These are phyloP conservation scores for Paradoxurus hermaphroditus DNA, from an alignment of 2,113 vertebrate genomes.

Conservation along the genomic window DNA sequence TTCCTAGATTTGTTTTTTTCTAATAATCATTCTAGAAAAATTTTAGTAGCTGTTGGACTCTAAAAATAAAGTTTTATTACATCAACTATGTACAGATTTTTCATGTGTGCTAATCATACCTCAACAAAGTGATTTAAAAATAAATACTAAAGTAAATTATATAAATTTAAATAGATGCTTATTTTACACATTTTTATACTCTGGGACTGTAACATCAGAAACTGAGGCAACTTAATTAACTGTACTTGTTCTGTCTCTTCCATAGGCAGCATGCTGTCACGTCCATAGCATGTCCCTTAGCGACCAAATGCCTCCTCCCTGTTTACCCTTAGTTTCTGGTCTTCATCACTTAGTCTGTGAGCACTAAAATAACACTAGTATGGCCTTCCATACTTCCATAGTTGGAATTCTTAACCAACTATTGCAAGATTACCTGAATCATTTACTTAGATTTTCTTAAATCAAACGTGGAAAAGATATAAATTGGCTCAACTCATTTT, in stretches of 20 bases:
- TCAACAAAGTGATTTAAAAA: neutral
- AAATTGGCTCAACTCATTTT: neutral
- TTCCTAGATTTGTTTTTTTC: neutral
- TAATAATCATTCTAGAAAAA: neutral
- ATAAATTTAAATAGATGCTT: neutral
- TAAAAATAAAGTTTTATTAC: neutral
- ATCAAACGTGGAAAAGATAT: neutral
- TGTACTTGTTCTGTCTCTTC: neutral
- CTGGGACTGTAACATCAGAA: neutral
- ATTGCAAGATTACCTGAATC: neutral
- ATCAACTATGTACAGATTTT: neutral
- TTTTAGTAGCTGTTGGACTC: neutral
- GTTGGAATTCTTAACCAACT: neutral
- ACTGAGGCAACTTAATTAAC: neutral
- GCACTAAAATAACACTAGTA: neutral
- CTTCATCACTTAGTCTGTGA: neutral
- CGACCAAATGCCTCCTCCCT: neutral
- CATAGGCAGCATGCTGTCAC: neutral
- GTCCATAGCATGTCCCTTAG: too few species aligned
- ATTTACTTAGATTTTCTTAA: conserved; percentile 3
- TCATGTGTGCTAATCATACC: neutral
- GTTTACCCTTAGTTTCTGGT: neutral
- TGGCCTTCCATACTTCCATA: too few species aligned
- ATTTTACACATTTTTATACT: neutral
- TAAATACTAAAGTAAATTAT: neutral